Evolutionary conservation across 2,797 vertebrate genomes (phyloP).

Genomic region (Pseudotriccus pelzelni): DNA sequence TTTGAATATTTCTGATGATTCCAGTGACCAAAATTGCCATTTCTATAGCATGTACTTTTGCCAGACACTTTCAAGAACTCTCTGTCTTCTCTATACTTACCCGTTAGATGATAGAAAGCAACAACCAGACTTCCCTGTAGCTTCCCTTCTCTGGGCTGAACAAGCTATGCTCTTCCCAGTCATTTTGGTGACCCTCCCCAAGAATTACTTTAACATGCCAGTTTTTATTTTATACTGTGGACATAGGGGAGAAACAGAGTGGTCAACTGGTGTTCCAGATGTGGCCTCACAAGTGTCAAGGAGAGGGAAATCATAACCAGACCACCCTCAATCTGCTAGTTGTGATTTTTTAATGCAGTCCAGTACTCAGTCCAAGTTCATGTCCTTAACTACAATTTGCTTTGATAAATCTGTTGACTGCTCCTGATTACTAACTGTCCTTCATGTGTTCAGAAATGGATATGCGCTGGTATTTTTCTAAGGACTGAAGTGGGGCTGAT

Average conservation of each 20-base stretch:
- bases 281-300: not conserved
- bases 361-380: not conserved
- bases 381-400: not conserved
- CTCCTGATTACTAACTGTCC: not conserved
- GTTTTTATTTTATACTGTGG: not conserved
- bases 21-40: not conserved
- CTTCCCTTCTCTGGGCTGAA: not conserved
- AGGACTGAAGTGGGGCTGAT: not conserved
- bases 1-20: not conserved
- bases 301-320: not conserved
- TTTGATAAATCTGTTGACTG: not conserved
- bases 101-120: not conserved
- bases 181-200: not conserved
- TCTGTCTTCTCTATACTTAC: not conserved
- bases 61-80: not conserved
- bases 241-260: accelerated
- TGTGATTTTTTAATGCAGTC: not conserved
- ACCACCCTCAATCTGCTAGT: not conserved
- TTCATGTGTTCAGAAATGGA: not conserved
- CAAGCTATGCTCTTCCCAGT: not conserved
- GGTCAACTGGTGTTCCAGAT: not conserved
- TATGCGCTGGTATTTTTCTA: not conserved
- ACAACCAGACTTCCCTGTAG: not conserved
- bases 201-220: not conserved
- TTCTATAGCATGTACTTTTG: not conserved